phyloP scores from a whole-genome alignment of 2,797 vertebrate species.

The Poecilia velifera region DNA sequence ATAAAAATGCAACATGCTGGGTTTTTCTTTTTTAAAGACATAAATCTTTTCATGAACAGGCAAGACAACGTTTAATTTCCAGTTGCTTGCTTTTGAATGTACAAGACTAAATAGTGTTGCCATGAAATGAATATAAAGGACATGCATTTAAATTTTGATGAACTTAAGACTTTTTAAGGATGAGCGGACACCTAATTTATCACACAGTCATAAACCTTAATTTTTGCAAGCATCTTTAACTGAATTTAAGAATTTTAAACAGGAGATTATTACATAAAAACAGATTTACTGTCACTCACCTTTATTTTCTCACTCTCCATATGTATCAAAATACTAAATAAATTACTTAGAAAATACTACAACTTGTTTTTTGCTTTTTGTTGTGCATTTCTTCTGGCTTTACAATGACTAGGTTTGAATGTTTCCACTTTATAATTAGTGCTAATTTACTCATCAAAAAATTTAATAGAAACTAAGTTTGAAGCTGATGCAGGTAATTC shows the following conservation, averaged over 20 bases:
- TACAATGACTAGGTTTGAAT: neutral
- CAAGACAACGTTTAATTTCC: neutral
- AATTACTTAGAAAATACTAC: neutral
- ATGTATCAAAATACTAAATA: neutral
- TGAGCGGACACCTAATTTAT: neutral
- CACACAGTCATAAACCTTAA: neutral
- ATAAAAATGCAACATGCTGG: too few species aligned
- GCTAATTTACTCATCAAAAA: too few species aligned
- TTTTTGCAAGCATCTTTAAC: neutral
- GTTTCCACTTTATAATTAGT: neutral
- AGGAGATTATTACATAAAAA: too few species aligned
- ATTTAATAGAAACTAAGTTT: too few species aligned
- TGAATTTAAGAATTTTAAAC: neutral
- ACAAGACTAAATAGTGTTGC: too few species aligned
- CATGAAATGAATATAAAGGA: too few species aligned
- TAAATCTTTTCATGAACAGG: neutral
- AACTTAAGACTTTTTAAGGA: too few species aligned
- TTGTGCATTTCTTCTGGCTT: neutral
- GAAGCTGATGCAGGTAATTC: too few species aligned
- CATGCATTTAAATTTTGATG: too few species aligned
- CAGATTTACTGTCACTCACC: too few species aligned
- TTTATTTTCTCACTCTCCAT: neutral
- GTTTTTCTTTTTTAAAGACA: too few species aligned
- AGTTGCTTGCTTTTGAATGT: neutral
- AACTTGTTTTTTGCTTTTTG: neutral